Base-by-base conservation (phyloP, 1,140 invertebrate species). In the Aphelenchoides fujianensis region DNA sequence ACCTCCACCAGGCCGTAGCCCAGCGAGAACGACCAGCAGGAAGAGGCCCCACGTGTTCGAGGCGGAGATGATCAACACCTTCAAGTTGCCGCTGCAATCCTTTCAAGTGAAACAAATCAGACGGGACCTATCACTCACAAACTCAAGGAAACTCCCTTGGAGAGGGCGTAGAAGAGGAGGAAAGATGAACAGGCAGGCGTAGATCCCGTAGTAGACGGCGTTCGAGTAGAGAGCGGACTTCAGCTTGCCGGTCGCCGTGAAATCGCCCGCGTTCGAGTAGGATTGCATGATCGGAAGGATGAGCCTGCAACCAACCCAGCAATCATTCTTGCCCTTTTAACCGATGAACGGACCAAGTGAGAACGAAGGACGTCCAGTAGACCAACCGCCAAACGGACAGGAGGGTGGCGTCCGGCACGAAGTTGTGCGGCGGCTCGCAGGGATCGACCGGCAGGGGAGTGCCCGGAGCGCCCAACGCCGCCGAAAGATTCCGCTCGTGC, bases 1-100 rank as follows among this genome's bases (percentile, higher is more conserved):
- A 97, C 91, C 85, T 97, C 95, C 0, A 99, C 94, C 31, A 99
- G 87, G 1, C 95, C 94, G 87, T 98, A 97, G 23, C 97, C 97
- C n/a, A 98, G 88, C 59, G 99, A 86, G 27, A n/a, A 98, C 86
- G 34, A 98, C 92, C 19, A 99, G 87, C 28, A 98, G 87, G 85
- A 98, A 97, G 35, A 99, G 87, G 69, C 97, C 97, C 96, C 97
- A 99, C 0, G 97, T 99, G 82, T 99, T 99, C 79, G 94, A 96
- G 7, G 96, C 95, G 16, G 95, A 95, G n/a, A 96, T 94, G 54
- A 95, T 93, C 74, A 98, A 95, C 0, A 94, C 91, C 88, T 97
- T 97, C 12, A 98, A 87, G 85, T 96, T 93, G 71, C 91, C 89
- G 77, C 90, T 92, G 84, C 69, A 86, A 92, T 63, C 55, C 76